phyloP scores from a whole-genome alignment of 2,888 invertebrate species.

The Tromatobia lineatoria region DNA sequence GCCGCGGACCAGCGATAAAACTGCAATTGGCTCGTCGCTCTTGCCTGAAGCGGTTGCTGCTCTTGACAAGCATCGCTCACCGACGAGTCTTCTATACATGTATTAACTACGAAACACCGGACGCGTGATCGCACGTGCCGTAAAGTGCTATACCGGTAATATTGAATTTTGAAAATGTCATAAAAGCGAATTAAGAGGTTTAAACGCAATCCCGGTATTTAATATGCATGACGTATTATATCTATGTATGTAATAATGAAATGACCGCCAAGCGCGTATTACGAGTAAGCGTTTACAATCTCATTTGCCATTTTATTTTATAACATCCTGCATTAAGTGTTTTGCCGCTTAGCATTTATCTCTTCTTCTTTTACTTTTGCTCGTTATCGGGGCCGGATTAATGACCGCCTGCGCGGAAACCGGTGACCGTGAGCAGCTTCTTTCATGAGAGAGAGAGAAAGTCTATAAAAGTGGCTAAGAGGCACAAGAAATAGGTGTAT shows the following conservation, averaged over 20 bases:
- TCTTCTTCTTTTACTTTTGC: constrained; percentile 5
- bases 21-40: constrained; percentile 54
- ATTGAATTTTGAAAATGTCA: constrained; percentile 37
- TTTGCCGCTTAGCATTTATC: neutral
- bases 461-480: neutral
- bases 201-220: neutral
- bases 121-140: constrained; percentile 13
- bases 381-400: constrained; percentile 28
- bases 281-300: neutral
- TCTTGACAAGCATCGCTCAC: constrained; percentile 38
- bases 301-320: constrained; percentile 8
- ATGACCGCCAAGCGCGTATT: constrained; percentile 2
- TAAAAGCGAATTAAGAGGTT: constrained; percentile 34
- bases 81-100: neutral
- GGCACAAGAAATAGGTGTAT: neutral
- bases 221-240: too few species aligned
- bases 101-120: constrained; percentile 23
- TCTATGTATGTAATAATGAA: neutral
- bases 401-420: constrained; percentile 3
- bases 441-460: neutral
- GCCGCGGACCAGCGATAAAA: constrained; percentile 51
- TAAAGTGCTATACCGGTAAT: neutral
- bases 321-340: constrained; percentile 2
- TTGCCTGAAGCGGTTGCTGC: constrained; percentile 15
- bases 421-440: constrained; percentile 39